These are phyloP conservation scores for Lithophane socia DNA, from an alignment of 2,888 invertebrate species.

Conservation along the genomic window DNA sequence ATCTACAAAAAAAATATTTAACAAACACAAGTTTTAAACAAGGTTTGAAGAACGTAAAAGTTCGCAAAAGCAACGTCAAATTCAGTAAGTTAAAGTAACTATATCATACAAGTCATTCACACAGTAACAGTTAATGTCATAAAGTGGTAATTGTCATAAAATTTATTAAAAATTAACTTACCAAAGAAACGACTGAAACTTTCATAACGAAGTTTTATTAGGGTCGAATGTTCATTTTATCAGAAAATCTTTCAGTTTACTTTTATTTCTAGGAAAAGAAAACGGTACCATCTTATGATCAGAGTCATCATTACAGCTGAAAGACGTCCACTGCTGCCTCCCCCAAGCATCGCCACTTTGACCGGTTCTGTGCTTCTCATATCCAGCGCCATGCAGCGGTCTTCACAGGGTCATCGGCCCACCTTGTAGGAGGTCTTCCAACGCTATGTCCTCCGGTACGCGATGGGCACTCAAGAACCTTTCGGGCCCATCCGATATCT, in stretches of 20 bases:
- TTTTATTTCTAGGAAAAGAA: background rate
- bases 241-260: background rate
- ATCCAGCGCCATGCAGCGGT: too few species aligned
- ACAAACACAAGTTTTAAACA: too few species aligned
- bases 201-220: constrained; percentile 33
- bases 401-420: too few species aligned
- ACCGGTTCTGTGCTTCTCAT: too few species aligned
- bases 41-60: constrained; percentile 2
- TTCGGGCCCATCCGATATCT: too few species aligned
- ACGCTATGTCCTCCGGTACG: too few species aligned
- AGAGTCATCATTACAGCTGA: too few species aligned
- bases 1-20: background rate
- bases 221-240: constrained; percentile 27
- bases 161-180: constrained; percentile 34
- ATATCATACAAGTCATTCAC: constrained; percentile 26
- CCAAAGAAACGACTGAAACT: constrained; percentile 40
- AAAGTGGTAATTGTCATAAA: constrained; percentile 35
- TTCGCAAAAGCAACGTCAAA: constrained; percentile 9
- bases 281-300: background rate
- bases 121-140: constrained; percentile 27
- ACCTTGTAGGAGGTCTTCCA: too few species aligned
- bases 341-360: too few species aligned
- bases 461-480: too few species aligned
- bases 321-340: too few species aligned
- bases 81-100: constrained; percentile 5